phyloP scores from a whole-genome alignment of 2,888 invertebrate genomes.

The Cheilosia impressa region DNA sequence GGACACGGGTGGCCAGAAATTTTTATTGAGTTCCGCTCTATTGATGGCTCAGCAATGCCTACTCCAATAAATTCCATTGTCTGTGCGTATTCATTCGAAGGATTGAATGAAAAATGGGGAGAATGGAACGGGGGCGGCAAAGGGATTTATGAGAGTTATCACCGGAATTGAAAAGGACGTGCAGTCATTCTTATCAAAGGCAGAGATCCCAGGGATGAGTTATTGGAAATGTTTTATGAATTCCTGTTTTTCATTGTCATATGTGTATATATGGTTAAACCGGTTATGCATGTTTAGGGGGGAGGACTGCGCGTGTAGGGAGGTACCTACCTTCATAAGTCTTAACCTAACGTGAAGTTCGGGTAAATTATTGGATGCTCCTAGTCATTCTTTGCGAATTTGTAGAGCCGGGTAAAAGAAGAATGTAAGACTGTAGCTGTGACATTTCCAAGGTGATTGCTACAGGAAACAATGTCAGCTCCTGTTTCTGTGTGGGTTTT shows the following conservation, averaged over 20 bases:
- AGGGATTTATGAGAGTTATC: slow-evolving; percentile 68
- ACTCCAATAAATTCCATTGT: slow-evolving; percentile 68
- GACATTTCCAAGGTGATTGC: no score
- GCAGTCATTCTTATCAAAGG: slow-evolving; percentile 66
- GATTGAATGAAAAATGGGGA: slow-evolving; percentile 46
- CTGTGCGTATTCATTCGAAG: slow-evolving; percentile 71
- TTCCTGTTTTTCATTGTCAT: slow-evolving; percentile 1
- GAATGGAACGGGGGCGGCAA: not conserved
- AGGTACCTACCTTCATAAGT: no score
- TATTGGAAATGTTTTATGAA: slow-evolving; percentile 70
- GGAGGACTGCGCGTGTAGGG: not conserved
- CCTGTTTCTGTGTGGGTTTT: no score
- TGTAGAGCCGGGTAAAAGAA: no score
- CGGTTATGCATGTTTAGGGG: not conserved
- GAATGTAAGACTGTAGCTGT: no score
- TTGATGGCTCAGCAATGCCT: slow-evolving; percentile 63
- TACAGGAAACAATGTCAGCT: no score
- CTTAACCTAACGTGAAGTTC: no score
- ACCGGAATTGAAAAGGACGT: slow-evolving; percentile 72
- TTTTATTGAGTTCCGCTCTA: slow-evolving; percentile 73
- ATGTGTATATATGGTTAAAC: not conserved
- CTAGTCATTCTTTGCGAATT: no score
- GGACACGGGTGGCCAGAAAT: slow-evolving; percentile 43
- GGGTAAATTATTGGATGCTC: no score
- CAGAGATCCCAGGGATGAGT: slow-evolving; percentile 63